Conservation (phyloP, 2,113 vertebrate genomes). For the Hippocampus zosterae region DNA sequence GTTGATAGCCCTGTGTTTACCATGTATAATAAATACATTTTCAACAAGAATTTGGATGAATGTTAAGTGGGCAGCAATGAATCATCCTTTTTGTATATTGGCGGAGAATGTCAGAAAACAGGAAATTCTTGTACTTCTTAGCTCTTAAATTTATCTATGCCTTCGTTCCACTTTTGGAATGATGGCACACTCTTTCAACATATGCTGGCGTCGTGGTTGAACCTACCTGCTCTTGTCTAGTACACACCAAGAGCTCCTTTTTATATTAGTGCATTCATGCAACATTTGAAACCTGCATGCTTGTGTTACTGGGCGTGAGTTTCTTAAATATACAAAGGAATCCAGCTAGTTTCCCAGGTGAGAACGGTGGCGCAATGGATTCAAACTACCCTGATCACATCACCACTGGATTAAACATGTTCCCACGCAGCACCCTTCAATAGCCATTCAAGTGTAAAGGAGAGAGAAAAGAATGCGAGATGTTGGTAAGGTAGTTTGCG, state of each 20-base stretch:
- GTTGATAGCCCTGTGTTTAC: not conserved
- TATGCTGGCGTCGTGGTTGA: not conserved
- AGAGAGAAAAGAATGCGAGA: not conserved
- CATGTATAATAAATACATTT: not conserved
- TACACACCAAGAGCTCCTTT: not conserved
- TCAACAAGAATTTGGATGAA: not conserved
- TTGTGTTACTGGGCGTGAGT: not conserved
- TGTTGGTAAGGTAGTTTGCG: not conserved
- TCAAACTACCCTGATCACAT: not conserved
- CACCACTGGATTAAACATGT: not conserved
- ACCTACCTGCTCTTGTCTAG: not conserved
- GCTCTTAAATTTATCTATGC: no score
- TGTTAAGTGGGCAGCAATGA: not conserved
- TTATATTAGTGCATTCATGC: not conserved
- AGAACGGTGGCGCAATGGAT: not conserved
- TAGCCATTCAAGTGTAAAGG: not conserved
- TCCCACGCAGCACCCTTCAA: not conserved
- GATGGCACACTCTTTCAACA: constrained; percentile 12
- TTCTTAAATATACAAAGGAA: not conserved
- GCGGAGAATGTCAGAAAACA: no score
- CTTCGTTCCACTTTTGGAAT: no score
- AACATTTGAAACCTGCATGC: not conserved
- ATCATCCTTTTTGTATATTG: no score
- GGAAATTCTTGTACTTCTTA: no score
- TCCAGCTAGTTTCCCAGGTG: not conserved